Percentiles rank a stretch among this genome's conserved stretches.
Evolutionary conservation across 2,888 invertebrate genomes (phyloP).

Genomic region (Acrocyrtus sp.): DNA sequence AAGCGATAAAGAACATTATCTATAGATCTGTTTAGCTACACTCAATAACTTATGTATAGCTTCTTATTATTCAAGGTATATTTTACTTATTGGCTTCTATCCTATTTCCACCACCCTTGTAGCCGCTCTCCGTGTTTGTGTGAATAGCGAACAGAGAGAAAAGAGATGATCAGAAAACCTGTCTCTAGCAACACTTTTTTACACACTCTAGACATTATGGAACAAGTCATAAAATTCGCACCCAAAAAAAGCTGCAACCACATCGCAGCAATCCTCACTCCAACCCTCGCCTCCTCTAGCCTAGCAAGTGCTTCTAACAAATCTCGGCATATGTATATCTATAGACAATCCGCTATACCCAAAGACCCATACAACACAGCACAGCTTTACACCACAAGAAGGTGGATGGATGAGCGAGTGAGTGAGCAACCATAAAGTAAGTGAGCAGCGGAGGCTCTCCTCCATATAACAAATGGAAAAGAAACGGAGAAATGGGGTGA

Average conservation of each 20-base stretch:
- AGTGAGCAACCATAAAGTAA: constrained; percentile 31
- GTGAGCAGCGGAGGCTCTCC: too few species aligned
- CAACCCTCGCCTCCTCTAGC: too few species aligned
- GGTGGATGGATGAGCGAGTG: too few species aligned
- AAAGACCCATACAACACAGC: not conserved
- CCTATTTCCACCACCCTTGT: constrained; percentile 4
- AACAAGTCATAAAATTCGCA: constrained; percentile 53
- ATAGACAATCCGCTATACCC: not conserved
- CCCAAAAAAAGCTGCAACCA: constrained; percentile 40
- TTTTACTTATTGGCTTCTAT: not conserved
- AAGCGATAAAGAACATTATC: not conserved
- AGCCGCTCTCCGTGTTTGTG: too few species aligned
- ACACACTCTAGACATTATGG: constrained; percentile 35
- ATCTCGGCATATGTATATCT: constrained; percentile 1
- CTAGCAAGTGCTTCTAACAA: too few species aligned
- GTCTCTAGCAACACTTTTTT: constrained; percentile 35
- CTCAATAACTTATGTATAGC: not conserved
- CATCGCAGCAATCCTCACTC: too few species aligned
- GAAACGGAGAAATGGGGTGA: constrained; percentile 10
- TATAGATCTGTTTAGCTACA: not conserved
- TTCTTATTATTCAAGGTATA: constrained; percentile 21
- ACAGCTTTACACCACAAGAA: constrained; percentile 24
- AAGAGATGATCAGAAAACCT: constrained; percentile 26
- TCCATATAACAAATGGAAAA: not conserved
- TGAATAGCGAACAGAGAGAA: constrained; percentile 6